Base-by-base conservation (phyloP, 2,888 invertebrate species). In the Stramonita haemastoma region DNA sequence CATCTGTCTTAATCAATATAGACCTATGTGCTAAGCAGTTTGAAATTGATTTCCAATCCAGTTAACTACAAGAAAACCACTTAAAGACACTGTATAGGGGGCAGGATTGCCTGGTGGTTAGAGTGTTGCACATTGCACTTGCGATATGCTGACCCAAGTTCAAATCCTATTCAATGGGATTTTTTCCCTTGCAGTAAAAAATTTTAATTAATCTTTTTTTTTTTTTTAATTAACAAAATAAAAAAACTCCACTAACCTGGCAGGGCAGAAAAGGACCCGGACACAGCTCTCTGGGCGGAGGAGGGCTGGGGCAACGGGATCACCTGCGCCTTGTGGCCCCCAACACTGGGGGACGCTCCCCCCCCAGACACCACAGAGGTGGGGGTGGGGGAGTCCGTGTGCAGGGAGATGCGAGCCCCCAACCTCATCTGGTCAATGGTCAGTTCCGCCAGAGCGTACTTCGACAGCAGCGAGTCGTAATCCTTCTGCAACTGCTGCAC, bases 361-460 rank as follows among this genome's bases (percentile, higher is more conserved):
- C 93, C 94, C 0, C 77, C 77, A 22, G 92, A 91, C 26, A 91
- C 93, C 19, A 93, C 93, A 88, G 94, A 94, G 90, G 91, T 91
- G 0, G 95, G 95, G 15, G 94, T 94, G 13, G 95, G 95, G 11
- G 95, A 94, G 89, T 94, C 94, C 0, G 94, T 91, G 89, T 95
- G 94, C n/a, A 95, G 90, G 2, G 93, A 94, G 77, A 95, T 94
- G 89, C 94, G 95, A 32, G 95, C 95, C 26, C 95, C 95, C n/a
- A 96, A 92, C 79, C 95, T 91, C 91, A 96, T 93, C 89, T 95
- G 95, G 91, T 96, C 96, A 83, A 96, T 96, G 29, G 95, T 96
- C n/a, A 95, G 93, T 90, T 96, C 96, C 0, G 96, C 96, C 73
- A 94, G 90, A 5, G 96, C 96, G 90, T 96, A 95, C 91, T 96